These are phyloP conservation scores for Holacanthella duospinosa DNA, from an alignment of 2,888 invertebrate genomes.

Conservation along the genomic window DNA sequence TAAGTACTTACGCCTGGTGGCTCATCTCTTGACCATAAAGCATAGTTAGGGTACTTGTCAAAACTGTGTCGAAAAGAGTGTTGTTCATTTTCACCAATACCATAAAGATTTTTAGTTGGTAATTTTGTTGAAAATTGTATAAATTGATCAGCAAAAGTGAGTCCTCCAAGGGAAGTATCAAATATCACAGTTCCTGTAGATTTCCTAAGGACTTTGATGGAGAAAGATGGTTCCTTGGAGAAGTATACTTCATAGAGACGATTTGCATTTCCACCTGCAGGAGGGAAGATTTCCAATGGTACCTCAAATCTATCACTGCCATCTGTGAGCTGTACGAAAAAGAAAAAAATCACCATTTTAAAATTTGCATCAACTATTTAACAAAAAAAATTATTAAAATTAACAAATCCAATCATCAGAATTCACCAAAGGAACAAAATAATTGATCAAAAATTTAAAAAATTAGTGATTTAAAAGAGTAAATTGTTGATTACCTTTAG, in stretches of 20 bases:
- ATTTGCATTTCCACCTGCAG: conserved; percentile 20
- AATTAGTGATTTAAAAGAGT: not conserved
- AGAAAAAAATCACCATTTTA: no score
- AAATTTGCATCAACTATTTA: no score
- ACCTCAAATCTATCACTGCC: conserved; percentile 31
- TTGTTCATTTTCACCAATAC: conserved; percentile 44
- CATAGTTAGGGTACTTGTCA: conserved; percentile 39
- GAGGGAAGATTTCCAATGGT: conserved; percentile 24
- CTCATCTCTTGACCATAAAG: conserved; percentile 42
- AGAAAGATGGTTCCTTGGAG: conserved; percentile 36
- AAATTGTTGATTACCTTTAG: conserved; percentile 19
- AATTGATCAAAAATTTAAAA: not conserved
- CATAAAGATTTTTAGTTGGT: conserved; percentile 42
- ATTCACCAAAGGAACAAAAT: no score
- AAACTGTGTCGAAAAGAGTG: conserved; percentile 40
- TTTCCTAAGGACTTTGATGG: conserved; percentile 39
- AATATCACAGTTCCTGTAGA: conserved; percentile 28
- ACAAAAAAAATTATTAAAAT: conserved; percentile 1
- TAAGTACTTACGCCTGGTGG: conserved; percentile 23
- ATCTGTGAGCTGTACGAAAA: conserved; percentile 23
- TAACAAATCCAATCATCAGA: no score
- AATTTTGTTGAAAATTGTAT: conserved; percentile 42
- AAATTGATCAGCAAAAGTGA: conserved; percentile 44
- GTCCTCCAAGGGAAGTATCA: conserved; percentile 39
- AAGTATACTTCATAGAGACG: conserved; percentile 34